Evolutionary conservation across 1,140 invertebrate species (phyloP).

Genomic region (Drosophila ohnishii): DNA sequence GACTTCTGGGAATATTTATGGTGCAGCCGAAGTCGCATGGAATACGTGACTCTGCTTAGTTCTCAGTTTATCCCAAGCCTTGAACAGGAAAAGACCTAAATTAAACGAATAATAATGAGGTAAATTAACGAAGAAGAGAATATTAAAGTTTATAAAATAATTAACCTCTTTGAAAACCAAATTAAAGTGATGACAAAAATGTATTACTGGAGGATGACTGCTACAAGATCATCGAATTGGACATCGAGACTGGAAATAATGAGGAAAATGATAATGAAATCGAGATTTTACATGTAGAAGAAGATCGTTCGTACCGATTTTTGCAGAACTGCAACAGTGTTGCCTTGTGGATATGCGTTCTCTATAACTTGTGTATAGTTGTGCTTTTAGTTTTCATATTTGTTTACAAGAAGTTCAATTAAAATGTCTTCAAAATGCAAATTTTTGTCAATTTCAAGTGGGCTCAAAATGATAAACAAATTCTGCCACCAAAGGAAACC

Average conservation of each 20-base stretch:
- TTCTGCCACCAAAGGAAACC: slow-evolving; percentile 1
- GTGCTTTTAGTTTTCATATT: slow-evolving; percentile 25
- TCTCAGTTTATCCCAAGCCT: slow-evolving; percentile 35
- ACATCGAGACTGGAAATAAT: background rate
- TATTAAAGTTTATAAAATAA: background rate
- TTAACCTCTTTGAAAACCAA: background rate
- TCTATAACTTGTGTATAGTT: slow-evolving; percentile 55
- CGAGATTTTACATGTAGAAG: background rate
- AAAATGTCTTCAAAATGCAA: slow-evolving; percentile 3
- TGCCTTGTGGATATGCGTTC: slow-evolving; percentile 39
- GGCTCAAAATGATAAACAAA: background rate
- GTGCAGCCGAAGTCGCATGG: background rate
- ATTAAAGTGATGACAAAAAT: slow-evolving; percentile 30
- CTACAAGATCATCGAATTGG: slow-evolving; percentile 6
- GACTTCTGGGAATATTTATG: slow-evolving; percentile 2
- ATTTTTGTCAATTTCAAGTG: background rate
- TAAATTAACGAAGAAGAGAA: background rate
- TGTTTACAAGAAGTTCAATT: slow-evolving; percentile 30
- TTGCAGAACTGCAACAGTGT: slow-evolving; percentile 30
- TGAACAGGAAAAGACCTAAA: slow-evolving; percentile 21
- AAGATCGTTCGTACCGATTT: slow-evolving; percentile 3
- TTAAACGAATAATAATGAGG: slow-evolving; percentile 11
- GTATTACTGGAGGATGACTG: slow-evolving; percentile 15
- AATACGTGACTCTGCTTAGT: slow-evolving; percentile 1
- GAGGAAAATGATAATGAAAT: background rate